phyloP scores from a whole-genome alignment of 2,888 invertebrate genomes.

The Abrostola tripartita region DNA sequence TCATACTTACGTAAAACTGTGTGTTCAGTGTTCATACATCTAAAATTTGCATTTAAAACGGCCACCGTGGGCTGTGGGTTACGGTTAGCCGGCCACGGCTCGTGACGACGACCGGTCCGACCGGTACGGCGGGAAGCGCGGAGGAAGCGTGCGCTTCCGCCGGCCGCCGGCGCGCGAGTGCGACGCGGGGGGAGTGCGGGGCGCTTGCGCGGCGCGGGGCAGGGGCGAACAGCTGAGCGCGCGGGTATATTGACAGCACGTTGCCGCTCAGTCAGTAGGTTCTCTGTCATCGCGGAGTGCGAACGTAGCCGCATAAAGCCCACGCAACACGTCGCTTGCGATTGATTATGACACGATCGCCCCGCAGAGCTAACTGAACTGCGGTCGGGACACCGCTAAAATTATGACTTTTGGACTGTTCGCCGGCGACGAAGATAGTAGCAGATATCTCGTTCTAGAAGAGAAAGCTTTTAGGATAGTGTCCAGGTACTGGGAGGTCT shows the following conservation, averaged over 20 bases:
- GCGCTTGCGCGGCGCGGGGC: constrained; percentile 75
- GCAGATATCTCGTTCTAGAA: constrained; percentile 82
- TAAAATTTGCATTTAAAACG: constrained; percentile 65
- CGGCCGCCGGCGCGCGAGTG: constrained; percentile 63
- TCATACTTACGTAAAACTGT: constrained; percentile 46
- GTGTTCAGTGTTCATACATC: constrained; percentile 54
- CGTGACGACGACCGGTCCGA: constrained; percentile 50
- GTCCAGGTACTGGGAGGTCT: constrained; percentile 85
- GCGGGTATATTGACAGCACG: constrained; percentile 89
- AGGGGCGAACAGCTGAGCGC: constrained; percentile 89
- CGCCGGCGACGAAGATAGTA: constrained; percentile 82
- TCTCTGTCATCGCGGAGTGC: constrained; percentile 84
- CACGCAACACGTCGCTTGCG: constrained; percentile 62
- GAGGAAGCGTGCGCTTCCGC: constrained; percentile 48
- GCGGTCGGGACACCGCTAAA: constrained; percentile 84
- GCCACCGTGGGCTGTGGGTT: constrained; percentile 58
- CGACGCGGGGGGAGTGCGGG: constrained; percentile 68
- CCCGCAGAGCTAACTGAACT: constrained; percentile 83
- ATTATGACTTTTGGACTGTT: constrained; percentile 88
- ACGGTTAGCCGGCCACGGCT: constrained; percentile 59
- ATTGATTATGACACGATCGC: constrained; percentile 83
- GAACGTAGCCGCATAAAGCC: constrained; percentile 79
- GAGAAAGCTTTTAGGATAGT: constrained; percentile 85
- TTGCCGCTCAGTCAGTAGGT: constrained; percentile 88
- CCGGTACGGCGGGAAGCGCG: constrained; percentile 38